Base-by-base conservation (phyloP, 2,113 vertebrate genomes). In the Elaphurus davidianus region DNA sequence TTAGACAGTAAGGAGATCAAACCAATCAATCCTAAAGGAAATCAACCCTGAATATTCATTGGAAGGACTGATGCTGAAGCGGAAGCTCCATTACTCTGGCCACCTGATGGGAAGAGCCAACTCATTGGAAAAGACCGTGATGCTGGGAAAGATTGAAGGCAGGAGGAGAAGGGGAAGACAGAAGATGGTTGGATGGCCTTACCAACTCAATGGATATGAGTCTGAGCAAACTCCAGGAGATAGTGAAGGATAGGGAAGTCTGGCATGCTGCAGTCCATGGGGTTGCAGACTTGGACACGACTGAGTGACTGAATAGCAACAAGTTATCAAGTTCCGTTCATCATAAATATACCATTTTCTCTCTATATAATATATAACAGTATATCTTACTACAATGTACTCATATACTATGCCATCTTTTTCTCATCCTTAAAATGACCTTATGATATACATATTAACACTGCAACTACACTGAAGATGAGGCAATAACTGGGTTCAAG, bases 211-310 rank as follows among this genome's bases (percentile, higher is more conserved):
- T 12, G n/a, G n/a, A 40, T n/a, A 40, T 40, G 67, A 71, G 67
- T 71, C 67, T 36, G n/a, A 40, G 67, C 8, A 71, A 71, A 71
- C 4, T 12, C 36, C n/a, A 40, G 36, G n/a, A 71, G 67, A 71
- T 0, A 23, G 67, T 40, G 67, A 71, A 40, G n/a, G 10, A 71
- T 0, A 40, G n/a, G n/a, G 67, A 71, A 40, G 67, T 5, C 19
- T 40, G 67, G 67, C 67, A 12, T 6, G 9, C n/a, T 71, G 19
- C 64, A 36, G n/a, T 71, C 19, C n/a, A 71, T 13, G n/a, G 62
- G 10, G n/a, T 1, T 71, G n/a, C 19, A 23, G n/a, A 71, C n/a
- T 23, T 40, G n/a, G 67, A 36, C 10, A 40, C 0, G 5, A 71
- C 10, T 40, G n/a, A 71, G n/a, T 40, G n/a, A 23, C n/a, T 40